Evolutionary conservation across 1,140 invertebrate species (phyloP).

Genomic region (Adelges cooleyi): DNA sequence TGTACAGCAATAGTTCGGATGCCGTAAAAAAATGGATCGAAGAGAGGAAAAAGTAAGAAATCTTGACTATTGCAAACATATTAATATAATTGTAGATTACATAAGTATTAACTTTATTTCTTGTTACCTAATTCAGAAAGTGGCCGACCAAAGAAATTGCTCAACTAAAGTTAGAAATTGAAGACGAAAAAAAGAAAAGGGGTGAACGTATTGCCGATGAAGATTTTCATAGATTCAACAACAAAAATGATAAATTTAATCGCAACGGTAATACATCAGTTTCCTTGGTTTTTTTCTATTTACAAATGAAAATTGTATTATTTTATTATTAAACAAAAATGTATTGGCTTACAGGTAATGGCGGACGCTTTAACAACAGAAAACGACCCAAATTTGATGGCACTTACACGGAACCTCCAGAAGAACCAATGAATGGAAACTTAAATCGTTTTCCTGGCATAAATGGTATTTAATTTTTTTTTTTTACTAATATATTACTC

Average conservation of each 20-base stretch:
- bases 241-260: conserved; percentile 14
- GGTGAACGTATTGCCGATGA: conserved; percentile 25
- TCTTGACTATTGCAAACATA: no score
- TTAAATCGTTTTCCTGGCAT: conserved; percentile 19
- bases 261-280: background rate
- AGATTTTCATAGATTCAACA: conserved; percentile 19
- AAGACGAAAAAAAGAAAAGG: conserved; percentile 12
- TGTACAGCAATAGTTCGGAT: conserved; percentile 18
- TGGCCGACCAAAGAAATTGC: conserved; percentile 23
- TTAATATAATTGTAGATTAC: no score
- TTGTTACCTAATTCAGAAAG: no score
- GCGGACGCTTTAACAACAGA: conserved; percentile 4
- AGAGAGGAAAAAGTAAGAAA: conserved; percentile 15
- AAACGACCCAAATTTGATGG: background rate
- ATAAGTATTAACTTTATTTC: no score
- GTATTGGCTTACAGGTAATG: no score
- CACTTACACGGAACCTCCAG: background rate
- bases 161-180: background rate
- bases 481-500: no score
- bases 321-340: no score
- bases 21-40: conserved; percentile 18
- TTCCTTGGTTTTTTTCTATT: no score
- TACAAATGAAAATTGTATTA: background rate
- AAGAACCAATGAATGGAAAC: conserved; percentile 25
- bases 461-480: background rate